phyloP scores from a whole-genome alignment of 2,888 invertebrate species.

The Eubasilissa splendida region DNA sequence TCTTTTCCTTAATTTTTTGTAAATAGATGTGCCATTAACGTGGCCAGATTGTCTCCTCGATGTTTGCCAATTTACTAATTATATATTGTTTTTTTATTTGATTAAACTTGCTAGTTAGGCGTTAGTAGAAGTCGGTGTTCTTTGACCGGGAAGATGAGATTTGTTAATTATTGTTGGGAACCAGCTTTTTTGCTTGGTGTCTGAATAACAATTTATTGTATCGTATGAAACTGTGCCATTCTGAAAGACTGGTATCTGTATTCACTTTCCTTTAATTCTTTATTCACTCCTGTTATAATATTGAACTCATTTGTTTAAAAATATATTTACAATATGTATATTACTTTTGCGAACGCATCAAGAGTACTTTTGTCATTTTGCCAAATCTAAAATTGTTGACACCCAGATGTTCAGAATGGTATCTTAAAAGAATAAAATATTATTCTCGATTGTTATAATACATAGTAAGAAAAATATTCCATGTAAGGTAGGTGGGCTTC shows the following conservation, averaged over 20 bases:
- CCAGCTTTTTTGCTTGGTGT: slow-evolving; percentile 53
- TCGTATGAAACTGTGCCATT: slow-evolving; percentile 42
- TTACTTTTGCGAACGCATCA: slow-evolving; percentile 2
- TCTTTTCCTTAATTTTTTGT: slow-evolving; percentile 23
- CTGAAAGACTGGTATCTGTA: slow-evolving; percentile 43
- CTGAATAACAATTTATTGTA: slow-evolving; percentile 35
- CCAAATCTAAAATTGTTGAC: slow-evolving; percentile 35
- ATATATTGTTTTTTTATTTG: slow-evolving; percentile 39
- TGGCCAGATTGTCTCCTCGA: slow-evolving; percentile 50
- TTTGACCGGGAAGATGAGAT: slow-evolving; percentile 24
- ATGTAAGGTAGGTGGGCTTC: slow-evolving; percentile 57
- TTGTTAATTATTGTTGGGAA: slow-evolving; percentile 52
- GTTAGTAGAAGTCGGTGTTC: slow-evolving; percentile 28
- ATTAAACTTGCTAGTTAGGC: slow-evolving; percentile 33
- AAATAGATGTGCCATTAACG: slow-evolving; percentile 49
- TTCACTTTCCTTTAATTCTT: slow-evolving; percentile 14
- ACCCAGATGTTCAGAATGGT: slow-evolving; percentile 53
- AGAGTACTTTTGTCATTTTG: slow-evolving; percentile 27
- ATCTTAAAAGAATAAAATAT: slow-evolving; percentile 37
- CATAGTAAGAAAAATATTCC: slow-evolving; percentile 52
- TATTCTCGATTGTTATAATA: slow-evolving; percentile 54
- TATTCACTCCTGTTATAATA: slow-evolving; percentile 7
- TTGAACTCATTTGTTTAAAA: background rate
- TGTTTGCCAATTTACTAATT: slow-evolving; percentile 49
- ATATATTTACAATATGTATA: background rate